These are phyloP conservation scores for Brachystomella parvula DNA, from an alignment of 1,140 invertebrate species.

Conservation along the genomic window DNA sequence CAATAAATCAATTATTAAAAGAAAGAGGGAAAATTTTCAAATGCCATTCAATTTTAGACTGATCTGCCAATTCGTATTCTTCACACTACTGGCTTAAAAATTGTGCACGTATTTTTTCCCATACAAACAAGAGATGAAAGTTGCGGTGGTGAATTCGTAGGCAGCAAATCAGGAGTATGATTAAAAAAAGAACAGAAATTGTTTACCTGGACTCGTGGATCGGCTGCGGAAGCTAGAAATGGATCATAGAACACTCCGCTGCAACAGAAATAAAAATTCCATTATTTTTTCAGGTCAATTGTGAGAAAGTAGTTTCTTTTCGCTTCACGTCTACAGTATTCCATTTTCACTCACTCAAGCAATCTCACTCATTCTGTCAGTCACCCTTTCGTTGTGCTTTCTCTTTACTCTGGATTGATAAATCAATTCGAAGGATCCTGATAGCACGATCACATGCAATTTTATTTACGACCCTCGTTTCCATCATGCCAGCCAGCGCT, in stretches of 20 bases:
- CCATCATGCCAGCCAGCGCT: too few species aligned
- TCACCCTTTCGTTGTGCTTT: background rate
- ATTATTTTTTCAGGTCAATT: background rate
- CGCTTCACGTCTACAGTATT: too few species aligned
- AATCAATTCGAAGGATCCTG: background rate
- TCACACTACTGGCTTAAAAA: background rate
- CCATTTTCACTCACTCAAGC: background rate
- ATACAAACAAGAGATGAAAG: background rate
- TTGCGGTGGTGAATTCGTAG: background rate
- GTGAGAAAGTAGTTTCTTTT: too few species aligned
- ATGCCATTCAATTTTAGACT: background rate
- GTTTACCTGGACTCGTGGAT: conserved; percentile 80
- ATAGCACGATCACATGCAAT: conserved; percentile 2
- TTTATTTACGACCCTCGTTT: background rate
- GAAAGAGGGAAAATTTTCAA: background rate
- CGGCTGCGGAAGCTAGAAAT: conserved; percentile 74
- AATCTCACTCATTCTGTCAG: background rate
- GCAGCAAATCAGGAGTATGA: background rate
- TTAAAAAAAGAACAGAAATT: conserved; percentile 1
- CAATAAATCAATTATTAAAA: background rate
- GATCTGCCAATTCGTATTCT: background rate
- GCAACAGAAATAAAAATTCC: conserved; percentile 35
- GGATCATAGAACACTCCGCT: conserved; percentile 90
- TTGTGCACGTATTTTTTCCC: too few species aligned
- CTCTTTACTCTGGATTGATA: background rate